Conservation (phyloP, 2,113 vertebrate species). For the Anolis sagrei region DNA sequence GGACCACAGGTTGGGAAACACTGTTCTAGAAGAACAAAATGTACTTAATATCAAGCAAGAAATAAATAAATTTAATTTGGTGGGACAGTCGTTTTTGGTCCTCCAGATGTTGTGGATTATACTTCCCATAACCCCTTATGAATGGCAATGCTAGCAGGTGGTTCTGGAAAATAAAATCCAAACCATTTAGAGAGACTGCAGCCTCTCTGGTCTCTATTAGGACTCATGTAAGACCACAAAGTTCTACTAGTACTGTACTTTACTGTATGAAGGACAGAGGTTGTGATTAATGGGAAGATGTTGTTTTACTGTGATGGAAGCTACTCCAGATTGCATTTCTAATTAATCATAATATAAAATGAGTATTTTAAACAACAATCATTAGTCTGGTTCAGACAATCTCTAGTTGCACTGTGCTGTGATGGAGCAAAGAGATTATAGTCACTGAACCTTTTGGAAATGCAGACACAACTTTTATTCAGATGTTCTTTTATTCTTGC, state of each 20-base stretch:
- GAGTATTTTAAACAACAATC: too few species aligned
- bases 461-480: neutral
- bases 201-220: neutral
- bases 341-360: neutral
- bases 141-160: neutral
- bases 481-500: neutral
- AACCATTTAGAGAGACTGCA: neutral
- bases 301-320: neutral
- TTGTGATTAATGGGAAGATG: neutral
- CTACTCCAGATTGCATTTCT: neutral
- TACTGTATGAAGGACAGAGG: neutral
- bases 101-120: neutral
- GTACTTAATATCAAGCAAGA: neutral
- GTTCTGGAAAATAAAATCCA: neutral
- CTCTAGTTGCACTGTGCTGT: neutral
- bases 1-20: too few species aligned
- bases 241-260: neutral
- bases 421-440: neutral
- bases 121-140: neutral
- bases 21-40: fast-evolving
- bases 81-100: neutral
- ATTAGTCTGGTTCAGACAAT: neutral
- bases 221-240: neutral
- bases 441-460: neutral
- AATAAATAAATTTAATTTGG: neutral